Evolutionary conservation across 2,888 invertebrate genomes (phyloP), one percentile per base, ranked within the genome.

Genomic region (Parascotia fuliginaria): DNA sequence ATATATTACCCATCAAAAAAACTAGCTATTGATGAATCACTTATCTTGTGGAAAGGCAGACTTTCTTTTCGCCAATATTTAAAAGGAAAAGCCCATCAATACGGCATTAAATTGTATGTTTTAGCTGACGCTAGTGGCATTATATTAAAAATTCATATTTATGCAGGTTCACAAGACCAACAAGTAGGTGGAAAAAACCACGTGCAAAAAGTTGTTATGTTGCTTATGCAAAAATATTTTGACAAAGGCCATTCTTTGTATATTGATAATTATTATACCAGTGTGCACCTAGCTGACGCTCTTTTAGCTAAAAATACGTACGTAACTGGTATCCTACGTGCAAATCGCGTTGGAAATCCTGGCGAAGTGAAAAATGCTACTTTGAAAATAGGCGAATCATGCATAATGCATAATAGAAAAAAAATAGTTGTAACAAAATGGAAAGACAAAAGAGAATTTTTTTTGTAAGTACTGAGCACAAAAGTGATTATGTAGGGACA

Each of bases 391-490:
- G 52, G 55, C 16, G 55, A 65, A 54, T 57, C 61, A 22, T 49
- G 40, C 31, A 61, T 63, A 43, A 12, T 51, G 38, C 60, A 60
- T 22, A 65, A 65, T 19, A 44, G 48, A 29, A 63, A 63, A 56
- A 64, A 62, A 51, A 62, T 48, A 48, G 34, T 62, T 19, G 58
- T 67, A 33, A 60, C 57, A 34, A 62, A 62, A 50, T 65, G 60
- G 62, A 42, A 55, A 46, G 64, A 67, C 49, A 60, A 65, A 47
- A 41, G 60, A 14, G 60, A 63, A 43, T 38, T 66, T 45, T 60
- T 31, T 64, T 68, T 55, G 31, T 66, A 55, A 62, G 60, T 42
- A 53, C 59, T 22, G 60, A 65, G 51, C 64, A 62, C 44, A 59
- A 51, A 27, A 61, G 66, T 55, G 15, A 50, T 40, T 69, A 69